phyloP scores from a whole-genome alignment of 1,140 invertebrate species.

The Bathynomus jamesi region DNA sequence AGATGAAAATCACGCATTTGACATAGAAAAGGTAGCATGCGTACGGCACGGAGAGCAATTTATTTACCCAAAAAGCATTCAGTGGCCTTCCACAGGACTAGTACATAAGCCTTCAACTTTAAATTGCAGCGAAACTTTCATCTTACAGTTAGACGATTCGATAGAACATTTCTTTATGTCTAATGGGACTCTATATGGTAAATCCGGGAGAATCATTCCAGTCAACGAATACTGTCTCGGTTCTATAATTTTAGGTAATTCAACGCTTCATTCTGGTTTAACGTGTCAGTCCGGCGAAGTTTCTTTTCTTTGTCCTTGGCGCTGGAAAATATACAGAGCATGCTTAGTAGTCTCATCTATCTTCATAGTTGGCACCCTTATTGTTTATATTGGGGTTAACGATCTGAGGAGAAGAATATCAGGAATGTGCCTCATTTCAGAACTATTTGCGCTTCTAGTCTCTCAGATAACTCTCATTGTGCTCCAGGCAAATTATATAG shows the following conservation, averaged over 20 bases:
- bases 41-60: not conserved
- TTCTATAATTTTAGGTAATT: not conserved
- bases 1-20: not conserved
- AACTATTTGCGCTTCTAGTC: not conserved
- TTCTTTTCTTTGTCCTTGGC: not conserved
- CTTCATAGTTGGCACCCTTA: not conserved
- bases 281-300: not conserved
- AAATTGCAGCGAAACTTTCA: not conserved
- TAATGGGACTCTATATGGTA: not conserved
- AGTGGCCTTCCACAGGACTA: not conserved
- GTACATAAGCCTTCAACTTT: not conserved
- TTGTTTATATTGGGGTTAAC: not conserved
- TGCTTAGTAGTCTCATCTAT: not conserved
- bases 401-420: not conserved
- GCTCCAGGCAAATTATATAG: not conserved
- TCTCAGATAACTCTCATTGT: not conserved
- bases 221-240: not conserved
- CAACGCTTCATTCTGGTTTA: not conserved
- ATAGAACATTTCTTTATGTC: not conserved
- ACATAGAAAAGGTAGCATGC: not conserved
- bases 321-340: not conserved
- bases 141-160: not conserved
- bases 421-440: not conserved
- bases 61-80: not conserved
- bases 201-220: not conserved